These are phyloP conservation scores for Fregata magnificens DNA, from an alignment of 2,113 vertebrate species.

Conservation along the genomic window DNA sequence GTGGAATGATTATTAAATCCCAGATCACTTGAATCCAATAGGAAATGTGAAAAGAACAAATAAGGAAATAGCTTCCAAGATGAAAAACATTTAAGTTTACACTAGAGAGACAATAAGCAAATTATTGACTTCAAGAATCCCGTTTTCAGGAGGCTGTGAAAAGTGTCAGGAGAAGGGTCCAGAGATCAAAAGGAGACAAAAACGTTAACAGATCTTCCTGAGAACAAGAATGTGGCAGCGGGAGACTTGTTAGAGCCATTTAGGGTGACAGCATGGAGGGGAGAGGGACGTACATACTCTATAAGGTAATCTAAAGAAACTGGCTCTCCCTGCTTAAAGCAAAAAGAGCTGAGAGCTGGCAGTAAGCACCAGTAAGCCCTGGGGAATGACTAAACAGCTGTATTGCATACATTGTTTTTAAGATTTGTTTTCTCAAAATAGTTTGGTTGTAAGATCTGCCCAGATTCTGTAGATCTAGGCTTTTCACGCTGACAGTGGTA, in stretches of 20 bases:
- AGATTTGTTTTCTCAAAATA: slow-evolving; percentile 33
- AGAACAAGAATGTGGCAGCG: slow-evolving; percentile 1
- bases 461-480: not conserved
- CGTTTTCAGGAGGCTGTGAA: slow-evolving; percentile 45
- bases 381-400: slow-evolving; percentile 22
- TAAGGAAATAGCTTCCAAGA: not conserved
- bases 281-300: not conserved
- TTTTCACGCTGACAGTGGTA: not conserved
- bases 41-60: not conserved
- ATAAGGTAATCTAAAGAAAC: not conserved
- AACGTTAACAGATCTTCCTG: slow-evolving; percentile 34
- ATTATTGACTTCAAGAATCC: slow-evolving; percentile 21
- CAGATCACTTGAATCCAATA: not conserved
- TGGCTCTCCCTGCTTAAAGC: not conserved
- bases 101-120: slow-evolving; percentile 38
- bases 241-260: slow-evolving; percentile 32
- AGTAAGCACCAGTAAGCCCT: not conserved
- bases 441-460: not conserved
- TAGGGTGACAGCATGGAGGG: not conserved
- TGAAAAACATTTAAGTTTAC: slow-evolving; percentile 19
- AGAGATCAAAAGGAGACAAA: slow-evolving; percentile 42
- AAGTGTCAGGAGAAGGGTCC: slow-evolving; percentile 9
- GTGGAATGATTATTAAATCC: not conserved
- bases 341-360: slow-evolving; percentile 32
- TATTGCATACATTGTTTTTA: slow-evolving; percentile 3